Percentiles rank a stretch among this genome's conserved stretches.
These are phyloP conservation scores for Brachionus angularis DNA, from an alignment of 1,140 invertebrate genomes.

Conservation along the genomic window DNA sequence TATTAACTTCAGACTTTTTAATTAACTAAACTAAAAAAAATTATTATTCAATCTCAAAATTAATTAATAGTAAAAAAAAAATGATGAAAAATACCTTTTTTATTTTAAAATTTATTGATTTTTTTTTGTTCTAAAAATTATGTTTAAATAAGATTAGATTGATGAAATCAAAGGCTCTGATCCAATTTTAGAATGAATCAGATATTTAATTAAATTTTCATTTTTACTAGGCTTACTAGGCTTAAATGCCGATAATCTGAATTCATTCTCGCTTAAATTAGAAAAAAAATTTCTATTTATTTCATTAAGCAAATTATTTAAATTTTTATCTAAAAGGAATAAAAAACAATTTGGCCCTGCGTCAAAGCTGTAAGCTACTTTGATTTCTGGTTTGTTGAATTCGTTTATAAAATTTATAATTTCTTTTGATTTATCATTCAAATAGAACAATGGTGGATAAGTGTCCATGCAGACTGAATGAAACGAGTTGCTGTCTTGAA, in stretches of 20 bases:
- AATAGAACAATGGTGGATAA: conserved; percentile 84
- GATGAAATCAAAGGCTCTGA: neutral
- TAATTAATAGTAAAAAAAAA: too few species aligned
- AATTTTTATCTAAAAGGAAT: conserved; percentile 53
- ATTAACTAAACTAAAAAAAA: too few species aligned
- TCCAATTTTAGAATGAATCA: conserved; percentile 40
- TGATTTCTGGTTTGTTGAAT: conserved; percentile 65
- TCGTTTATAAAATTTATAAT: conserved; percentile 75
- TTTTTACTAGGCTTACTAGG: neutral
- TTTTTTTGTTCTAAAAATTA: neutral
- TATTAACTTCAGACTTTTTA: too few species aligned
- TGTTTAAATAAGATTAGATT: neutral
- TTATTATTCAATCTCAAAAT: too few species aligned
- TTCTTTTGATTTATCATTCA: conserved; percentile 78
- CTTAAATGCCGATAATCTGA: too few species aligned
- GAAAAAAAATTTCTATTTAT: neutral
- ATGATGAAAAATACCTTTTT: too few species aligned
- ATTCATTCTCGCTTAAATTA: too few species aligned
- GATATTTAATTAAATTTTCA: conserved; percentile 15
- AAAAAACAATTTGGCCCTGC: conserved; percentile 92
- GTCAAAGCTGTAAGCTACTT: conserved; percentile 92
- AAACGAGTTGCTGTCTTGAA: conserved; percentile 87
- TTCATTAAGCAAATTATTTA: neutral
- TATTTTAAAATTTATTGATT: neutral
- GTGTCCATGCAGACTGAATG: conserved; percentile 91